Evolutionary conservation across 2,888 invertebrate species (phyloP).

Genomic region (Lepas anatifera): DNA sequence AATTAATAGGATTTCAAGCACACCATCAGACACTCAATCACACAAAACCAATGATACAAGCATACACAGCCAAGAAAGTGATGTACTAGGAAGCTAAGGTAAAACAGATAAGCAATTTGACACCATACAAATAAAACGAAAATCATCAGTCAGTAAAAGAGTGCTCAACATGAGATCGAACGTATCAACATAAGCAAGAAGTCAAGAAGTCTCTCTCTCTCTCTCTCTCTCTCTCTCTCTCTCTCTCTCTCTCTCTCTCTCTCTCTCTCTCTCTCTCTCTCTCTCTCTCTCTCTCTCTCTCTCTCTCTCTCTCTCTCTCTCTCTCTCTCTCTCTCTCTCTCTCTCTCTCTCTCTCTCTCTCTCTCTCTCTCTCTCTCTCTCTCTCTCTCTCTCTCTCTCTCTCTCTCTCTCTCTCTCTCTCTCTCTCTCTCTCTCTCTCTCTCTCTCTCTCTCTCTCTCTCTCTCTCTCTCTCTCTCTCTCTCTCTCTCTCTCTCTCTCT

Average conservation of each 20-base stretch:
- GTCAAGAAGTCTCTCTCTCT: not conserved
- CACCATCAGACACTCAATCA: no score
- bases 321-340: no score
- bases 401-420: not conserved
- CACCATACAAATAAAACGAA: no score
- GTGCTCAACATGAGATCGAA: no score
- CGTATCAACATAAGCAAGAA: no score
- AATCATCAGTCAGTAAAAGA: no score
- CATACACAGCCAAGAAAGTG: no score
- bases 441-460: not conserved
- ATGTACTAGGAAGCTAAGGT: no score
- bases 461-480: not conserved
- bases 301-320: not conserved
- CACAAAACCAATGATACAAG: no score
- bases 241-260: not conserved
- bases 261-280: not conserved
- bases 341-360: not conserved
- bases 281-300: not conserved
- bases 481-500: not conserved
- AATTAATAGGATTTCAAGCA: no score
- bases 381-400: slow-evolving; percentile 9
- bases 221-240: not conserved
- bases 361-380: slow-evolving; percentile 15
- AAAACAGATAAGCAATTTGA: no score
- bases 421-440: not conserved